phyloP scores from a whole-genome alignment of 2,888 invertebrate species.

The Dryobota labecula region DNA sequence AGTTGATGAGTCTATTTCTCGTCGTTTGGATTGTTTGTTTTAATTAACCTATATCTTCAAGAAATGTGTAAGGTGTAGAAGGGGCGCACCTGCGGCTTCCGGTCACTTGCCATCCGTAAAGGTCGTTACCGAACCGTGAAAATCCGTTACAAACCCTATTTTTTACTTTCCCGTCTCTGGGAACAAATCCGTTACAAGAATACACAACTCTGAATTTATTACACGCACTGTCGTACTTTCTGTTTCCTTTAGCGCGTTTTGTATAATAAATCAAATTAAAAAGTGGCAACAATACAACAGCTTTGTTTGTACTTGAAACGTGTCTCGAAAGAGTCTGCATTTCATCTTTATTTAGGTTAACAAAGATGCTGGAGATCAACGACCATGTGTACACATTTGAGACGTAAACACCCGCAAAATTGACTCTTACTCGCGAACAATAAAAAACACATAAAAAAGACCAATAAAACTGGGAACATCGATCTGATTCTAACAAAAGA shows the following conservation, averaged over 20 bases:
- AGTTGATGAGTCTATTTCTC: slow-evolving; percentile 20
- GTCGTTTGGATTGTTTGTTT: slow-evolving; percentile 27
- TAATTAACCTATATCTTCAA: slow-evolving; percentile 34
- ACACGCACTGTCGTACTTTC: slow-evolving; percentile 43
- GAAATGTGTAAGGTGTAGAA: slow-evolving; percentile 41
- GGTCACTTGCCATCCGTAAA: slow-evolving; percentile 78
- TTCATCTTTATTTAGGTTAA: slow-evolving; percentile 57
- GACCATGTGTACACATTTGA: slow-evolving; percentile 71
- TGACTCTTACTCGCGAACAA: slow-evolving; percentile 65
- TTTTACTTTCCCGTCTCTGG: slow-evolving; percentile 57
- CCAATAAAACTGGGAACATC: slow-evolving; percentile 49
- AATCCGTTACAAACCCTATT: slow-evolving; percentile 82
- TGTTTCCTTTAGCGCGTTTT: slow-evolving; percentile 45
- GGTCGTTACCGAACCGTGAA: slow-evolving; percentile 82
- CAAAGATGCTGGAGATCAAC: slow-evolving; percentile 48
- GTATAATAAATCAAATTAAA: slow-evolving; percentile 49
- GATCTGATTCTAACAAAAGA: slow-evolving; percentile 42
- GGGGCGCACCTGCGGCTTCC: slow-evolving; percentile 80
- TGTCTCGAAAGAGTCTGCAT: slow-evolving; percentile 49
- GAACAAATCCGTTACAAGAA: slow-evolving; percentile 60
- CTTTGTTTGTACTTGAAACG: slow-evolving; percentile 50
- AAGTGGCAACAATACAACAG: slow-evolving; percentile 40
- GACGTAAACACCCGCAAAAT: slow-evolving; percentile 77
- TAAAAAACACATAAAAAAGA: slow-evolving; percentile 66
- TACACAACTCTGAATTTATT: slow-evolving; percentile 30